phyloP scores from a whole-genome alignment of 2,797 vertebrate genomes.

The Xenopus petersii region DNA sequence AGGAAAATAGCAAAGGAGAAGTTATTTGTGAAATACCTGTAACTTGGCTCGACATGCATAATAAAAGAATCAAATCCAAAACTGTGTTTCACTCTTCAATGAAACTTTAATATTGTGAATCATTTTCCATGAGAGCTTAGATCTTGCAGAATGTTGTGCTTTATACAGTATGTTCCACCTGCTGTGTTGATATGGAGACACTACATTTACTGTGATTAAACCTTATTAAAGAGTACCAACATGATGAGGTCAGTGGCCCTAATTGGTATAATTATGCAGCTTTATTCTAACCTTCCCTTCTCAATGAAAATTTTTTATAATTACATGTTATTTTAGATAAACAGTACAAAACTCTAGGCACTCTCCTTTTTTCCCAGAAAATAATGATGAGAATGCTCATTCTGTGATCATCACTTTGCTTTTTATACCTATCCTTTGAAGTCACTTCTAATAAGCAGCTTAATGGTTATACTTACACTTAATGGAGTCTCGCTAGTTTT shows the following conservation, averaged over 20 bases:
- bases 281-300: conserved; percentile 12
- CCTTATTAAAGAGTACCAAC: conserved; percentile 28
- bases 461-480: conserved; percentile 23
- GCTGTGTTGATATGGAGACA: neutral
- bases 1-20: too few relatives aligned
- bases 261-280: conserved; percentile 37
- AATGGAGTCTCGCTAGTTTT: neutral
- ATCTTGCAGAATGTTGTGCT: too few relatives aligned
- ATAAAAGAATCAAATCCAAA: too few relatives aligned
- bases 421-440: conserved; percentile 35
- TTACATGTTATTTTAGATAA: conserved; percentile 44
- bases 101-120: too few relatives aligned
- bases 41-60: too few relatives aligned
- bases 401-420: conserved; percentile 22
- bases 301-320: conserved; percentile 22
- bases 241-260: conserved; percentile 39
- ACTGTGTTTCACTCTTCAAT: too few relatives aligned
- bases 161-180: neutral
- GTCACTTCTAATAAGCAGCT: conserved; percentile 13
- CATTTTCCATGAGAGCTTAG: too few relatives aligned
- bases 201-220: conserved; percentile 9
- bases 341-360: conserved; percentile 11
- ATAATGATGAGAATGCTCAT: conserved; percentile 27
- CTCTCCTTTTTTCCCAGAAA: neutral
- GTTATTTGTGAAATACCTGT: too few relatives aligned